Conservation (phyloP, 2,113 vertebrate species). For the Apodemus sylvaticus region DNA sequence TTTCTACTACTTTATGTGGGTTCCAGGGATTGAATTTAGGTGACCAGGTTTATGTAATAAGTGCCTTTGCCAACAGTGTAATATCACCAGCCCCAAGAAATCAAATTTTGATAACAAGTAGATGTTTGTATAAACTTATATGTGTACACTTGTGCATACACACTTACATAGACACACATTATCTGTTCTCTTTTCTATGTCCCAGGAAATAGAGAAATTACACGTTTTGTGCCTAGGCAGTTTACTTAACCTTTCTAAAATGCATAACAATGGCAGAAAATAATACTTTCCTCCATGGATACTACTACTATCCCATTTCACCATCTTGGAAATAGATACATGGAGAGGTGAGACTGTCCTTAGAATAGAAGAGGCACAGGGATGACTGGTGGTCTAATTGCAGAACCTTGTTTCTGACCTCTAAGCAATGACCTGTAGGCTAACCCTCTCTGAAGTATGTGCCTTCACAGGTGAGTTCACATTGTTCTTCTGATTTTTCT, state of each 20-base stretch:
- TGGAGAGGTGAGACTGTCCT: not conserved
- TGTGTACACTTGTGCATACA: not conserved
- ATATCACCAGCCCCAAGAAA: not conserved
- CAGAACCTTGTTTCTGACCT: not conserved
- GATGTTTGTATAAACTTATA: not conserved
- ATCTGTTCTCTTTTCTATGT: not conserved
- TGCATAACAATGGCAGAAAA: not conserved
- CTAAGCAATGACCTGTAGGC: not conserved
- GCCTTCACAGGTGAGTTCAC: not conserved
- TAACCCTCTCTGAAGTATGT: not conserved
- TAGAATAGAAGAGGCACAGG: not conserved
- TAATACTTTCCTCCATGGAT: not conserved
- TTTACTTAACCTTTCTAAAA: constrained; percentile 1
- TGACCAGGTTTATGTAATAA: not conserved
- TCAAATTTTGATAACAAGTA: not conserved
- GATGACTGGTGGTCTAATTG: not conserved
- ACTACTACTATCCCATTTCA: not conserved
- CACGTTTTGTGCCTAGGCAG: not conserved
- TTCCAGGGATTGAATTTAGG: not conserved
- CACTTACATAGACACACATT: not conserved
- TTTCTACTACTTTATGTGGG: not conserved
- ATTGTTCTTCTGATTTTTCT: not conserved
- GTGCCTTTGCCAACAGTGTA: not conserved
- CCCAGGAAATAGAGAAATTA: not conserved
- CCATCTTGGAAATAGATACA: not conserved